These are phyloP conservation scores for Agrenia bidenticulata DNA, from an alignment of 2,888 invertebrate genomes.

Conservation along the genomic window DNA sequence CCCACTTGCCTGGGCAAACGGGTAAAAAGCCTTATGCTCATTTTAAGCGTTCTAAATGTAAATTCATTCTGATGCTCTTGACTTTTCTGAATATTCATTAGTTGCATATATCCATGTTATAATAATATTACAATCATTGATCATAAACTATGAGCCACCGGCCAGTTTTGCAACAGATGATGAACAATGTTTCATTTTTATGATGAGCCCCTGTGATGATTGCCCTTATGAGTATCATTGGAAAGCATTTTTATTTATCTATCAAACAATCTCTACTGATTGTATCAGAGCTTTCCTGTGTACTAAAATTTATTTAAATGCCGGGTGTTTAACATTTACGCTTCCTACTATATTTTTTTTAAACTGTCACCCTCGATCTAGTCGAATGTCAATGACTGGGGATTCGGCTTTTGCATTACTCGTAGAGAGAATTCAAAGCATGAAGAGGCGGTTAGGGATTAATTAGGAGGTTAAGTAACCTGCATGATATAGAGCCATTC, in stretches of 20 bases:
- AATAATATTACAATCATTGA: too few relatives aligned
- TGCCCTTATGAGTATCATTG: not conserved
- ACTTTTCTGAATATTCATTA: slow-evolving; percentile 19
- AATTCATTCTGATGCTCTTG: not conserved
- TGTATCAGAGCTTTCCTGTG: slow-evolving; percentile 8
- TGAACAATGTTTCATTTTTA: slow-evolving; percentile 21
- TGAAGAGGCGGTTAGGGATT: too few relatives aligned
- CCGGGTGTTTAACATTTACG: slow-evolving; percentile 17
- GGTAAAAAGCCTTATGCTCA: too few relatives aligned
- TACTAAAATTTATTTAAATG: slow-evolving; percentile 11
- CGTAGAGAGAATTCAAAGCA: not conserved
- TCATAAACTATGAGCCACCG: not conserved
- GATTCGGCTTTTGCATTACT: not conserved
- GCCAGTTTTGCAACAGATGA: slow-evolving; percentile 4
- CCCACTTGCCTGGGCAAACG: too few relatives aligned
- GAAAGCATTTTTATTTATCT: slow-evolving; percentile 7
- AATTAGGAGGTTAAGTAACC: too few relatives aligned
- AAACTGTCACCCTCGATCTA: slow-evolving; percentile 13
- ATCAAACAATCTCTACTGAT: slow-evolving; percentile 5
- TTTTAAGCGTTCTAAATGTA: too few relatives aligned
- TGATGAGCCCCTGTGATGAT: slow-evolving; percentile 1
- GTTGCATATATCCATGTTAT: not conserved
- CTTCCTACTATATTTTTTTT: slow-evolving; percentile 13
- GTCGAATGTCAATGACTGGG: slow-evolving; percentile 4
- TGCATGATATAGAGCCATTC: too few relatives aligned